Evolutionary conservation across 2,113 vertebrate genomes (phyloP), one percentile per base, ranked within the genome.

Genomic region (Electrona antarctica): DNA sequence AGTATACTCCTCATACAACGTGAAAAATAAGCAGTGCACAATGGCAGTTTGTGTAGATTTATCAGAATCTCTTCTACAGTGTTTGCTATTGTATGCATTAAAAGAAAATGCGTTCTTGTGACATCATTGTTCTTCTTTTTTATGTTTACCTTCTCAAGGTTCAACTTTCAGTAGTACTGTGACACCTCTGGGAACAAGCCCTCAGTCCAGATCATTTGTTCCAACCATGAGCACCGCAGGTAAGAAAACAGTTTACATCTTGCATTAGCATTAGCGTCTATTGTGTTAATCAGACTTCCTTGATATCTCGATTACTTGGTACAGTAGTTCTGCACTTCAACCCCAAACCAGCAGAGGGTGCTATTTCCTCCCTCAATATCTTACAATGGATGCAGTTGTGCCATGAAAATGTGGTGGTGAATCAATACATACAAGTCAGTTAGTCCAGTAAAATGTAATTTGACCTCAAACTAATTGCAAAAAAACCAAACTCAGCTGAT

Each of bases 341-440:
- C 6, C 21, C 64, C 47, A 66, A 64, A 49, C 81, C 87, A 87
- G 61, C 67, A 90, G 87, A 71, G 73, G 2, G 87, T 60, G 88
- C 76, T 74, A 79, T 82, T 85, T 80, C 65, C 68, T 29, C 62
- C 60, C 5, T 21, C 10, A 6, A 45, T 66, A 60, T 28, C 33
- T 56, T 55, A 5, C 0, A 50, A 28, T 14, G 9, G 10, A 60
- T 49, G 14, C 46, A 21, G 29, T 61, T 58, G 66, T 54, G 48
- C 28, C 15, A 61, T 1, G n/a, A 61, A 59, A 49, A n/a, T 49
- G 66, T 4, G 14, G 46, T 65, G 59, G 64, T 61, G 28, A 54
- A 64, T 46, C 21, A 21, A 48, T 60, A 41, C 52, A 14, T 15
- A 21, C 6, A 2, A 29, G 5, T 45, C 21, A 51, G 1, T 9